Evolutionary conservation across 2,888 invertebrate genomes (phyloP), one percentile per base, ranked within the genome.

Genomic region (Caenorhabditis imperialis): DNA sequence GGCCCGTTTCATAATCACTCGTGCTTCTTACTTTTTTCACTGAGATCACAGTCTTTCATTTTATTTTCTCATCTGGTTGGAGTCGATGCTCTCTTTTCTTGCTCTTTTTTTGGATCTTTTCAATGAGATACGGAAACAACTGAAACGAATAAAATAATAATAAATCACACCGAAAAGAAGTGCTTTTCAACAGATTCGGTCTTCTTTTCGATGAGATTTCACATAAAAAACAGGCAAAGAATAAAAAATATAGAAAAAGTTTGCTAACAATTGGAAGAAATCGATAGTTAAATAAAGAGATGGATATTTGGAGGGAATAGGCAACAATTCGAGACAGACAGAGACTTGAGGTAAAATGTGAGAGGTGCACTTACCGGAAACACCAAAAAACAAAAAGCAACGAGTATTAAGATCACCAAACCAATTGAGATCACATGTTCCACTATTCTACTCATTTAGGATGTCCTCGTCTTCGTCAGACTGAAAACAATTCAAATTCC

Each of bases 381-480:
- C 30, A 48, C 23, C 48, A 55, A 48, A 65, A 61, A 42, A n/a
- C n/a, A n/a, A n/a, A 30, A 61, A 61, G 33, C 42, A 67, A 67
- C 44, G 33, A 53, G 47, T 58, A 51, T n/a, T 25, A 38, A 69
- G 58, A 58, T 58, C 58, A 47, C 53, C 51, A 65, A 51, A 40
- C 5, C 12, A 18, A 5, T 47, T 18, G 58, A 58, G 58, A 65
- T 60, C 57, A 53, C 22, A 23, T 20, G 16, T 25, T 14, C 30
- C 38, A 50, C 57, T 54, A 27, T 16, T 18, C 20, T 50, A 73
- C 25, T 65, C 67, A 55, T 67, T 73, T 55, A 67, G 25, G 18
- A 73, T 22, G 40, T 73, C 57, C 25, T 65, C 73, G 10, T 73
- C 73, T 1, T 73, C 73, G 61, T 73, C 73, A 1, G 73, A 73